Base-by-base conservation (phyloP, 2,797 vertebrate genomes). In the Dendrocincla tyrannina region DNA sequence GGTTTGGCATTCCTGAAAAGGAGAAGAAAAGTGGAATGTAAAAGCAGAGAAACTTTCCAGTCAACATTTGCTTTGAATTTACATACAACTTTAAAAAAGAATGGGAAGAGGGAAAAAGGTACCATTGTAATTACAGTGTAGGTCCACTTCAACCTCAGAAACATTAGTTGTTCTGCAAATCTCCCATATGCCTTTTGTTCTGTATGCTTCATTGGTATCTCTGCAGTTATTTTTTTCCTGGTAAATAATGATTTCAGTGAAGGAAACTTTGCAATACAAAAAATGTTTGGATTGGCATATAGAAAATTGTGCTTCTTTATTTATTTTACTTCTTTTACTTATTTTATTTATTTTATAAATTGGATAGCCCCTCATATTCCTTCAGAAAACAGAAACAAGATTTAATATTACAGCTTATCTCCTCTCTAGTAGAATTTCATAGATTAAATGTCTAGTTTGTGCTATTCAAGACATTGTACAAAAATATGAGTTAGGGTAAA, bases 61-160 rank as follows among this genome's bases (percentile, higher is more conserved):
- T 91, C 73, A 92, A 80, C 88, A 94, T 96, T 95, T 97, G 92
- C 82, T 96, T 97, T 96, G 73, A 93, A 95, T 98, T 94, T 96
- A 37, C 32, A 52, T 89, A 42, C 47, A 85, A 63, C 52, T 90
- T 89, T 42, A 27, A 89, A 94, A 84, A 81, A 89, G 23, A 88
- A 91, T 53, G 18, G 25, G 24, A 68, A 52, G 58, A 56, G 32
- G 23, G 4, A 13, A n/a, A 76, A 39, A 88, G 47, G 22, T 59
- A 12, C 22, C 35, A 3, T 91, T 96, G 55, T 55, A 41, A 81
- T 88, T 81, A 49, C 28, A 72, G 46, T 85, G 72, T 46, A 56
- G 56, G 60, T 89, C 69, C 30, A 44, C 67, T 87, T 80, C 52
- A 76, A 30, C 37, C 78, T 81, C 28, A 52, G 78, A 94, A 92